Percentiles rank a stretch among this genome's conserved stretches.
Evolutionary conservation across 2,888 invertebrate genomes (phyloP).

Genomic region (Eupithecia pulchellata): DNA sequence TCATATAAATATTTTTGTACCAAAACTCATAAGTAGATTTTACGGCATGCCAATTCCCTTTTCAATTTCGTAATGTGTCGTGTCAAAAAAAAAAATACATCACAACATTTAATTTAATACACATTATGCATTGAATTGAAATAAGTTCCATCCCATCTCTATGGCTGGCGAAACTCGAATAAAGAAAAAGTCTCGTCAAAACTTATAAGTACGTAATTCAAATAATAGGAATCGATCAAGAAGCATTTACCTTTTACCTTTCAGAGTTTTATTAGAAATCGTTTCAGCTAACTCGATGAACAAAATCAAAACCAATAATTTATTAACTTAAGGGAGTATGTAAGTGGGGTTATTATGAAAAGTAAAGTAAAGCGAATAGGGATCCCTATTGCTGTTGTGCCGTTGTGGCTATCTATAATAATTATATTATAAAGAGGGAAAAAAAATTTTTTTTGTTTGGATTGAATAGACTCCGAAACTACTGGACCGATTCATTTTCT

Average conservation of each 20-base stretch:
- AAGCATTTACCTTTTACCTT: not conserved
- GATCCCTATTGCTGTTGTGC: no score
- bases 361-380: no score
- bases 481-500: no score
- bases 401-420: no score
- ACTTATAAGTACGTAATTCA: slow-evolving; percentile 44
- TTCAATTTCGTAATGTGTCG: no score
- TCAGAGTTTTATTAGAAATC: not conserved
- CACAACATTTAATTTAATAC: no score
- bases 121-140: no score
- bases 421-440: no score
- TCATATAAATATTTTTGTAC: not conserved
- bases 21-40: not conserved
- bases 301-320: slow-evolving; percentile 1
- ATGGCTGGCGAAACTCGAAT: slow-evolving; percentile 40
- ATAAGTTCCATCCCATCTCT: not conserved
- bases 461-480: no score
- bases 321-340: not conserved
- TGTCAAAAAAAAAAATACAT: no score
- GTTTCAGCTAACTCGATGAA: not conserved
- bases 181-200: slow-evolving; percentile 52
- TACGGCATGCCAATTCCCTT: no score
- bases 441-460: no score
- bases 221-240: slow-evolving; percentile 58
- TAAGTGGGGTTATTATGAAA: not conserved